These are phyloP conservation scores for Takifugu ocellatus DNA, from an alignment of 2,797 vertebrate genomes.

Conservation along the genomic window DNA sequence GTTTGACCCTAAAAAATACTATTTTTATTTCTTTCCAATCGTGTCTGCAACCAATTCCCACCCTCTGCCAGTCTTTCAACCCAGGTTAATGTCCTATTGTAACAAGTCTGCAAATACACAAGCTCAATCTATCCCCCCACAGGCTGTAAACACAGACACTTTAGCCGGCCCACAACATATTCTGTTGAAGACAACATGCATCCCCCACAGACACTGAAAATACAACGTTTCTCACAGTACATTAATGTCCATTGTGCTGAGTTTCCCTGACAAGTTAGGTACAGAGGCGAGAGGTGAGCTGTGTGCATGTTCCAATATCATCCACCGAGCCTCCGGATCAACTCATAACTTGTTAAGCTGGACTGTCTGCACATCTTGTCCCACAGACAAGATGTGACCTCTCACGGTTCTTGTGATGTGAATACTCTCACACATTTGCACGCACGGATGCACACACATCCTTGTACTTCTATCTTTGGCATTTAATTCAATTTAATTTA, in stretches of 20 bases:
- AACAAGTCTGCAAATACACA: neutral
- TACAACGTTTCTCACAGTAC: neutral
- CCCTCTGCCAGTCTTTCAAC: too few species aligned
- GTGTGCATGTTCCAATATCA: neutral
- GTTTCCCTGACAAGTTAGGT: neutral
- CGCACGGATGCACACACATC: neutral
- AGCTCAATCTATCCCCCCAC: neutral
- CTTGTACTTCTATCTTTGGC: neutral
- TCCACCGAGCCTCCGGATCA: conserved; percentile 22
- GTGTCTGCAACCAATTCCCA: too few species aligned
- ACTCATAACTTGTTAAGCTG: conserved; percentile 37
- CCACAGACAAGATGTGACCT: conserved; percentile 43
- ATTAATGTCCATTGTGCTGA: neutral
- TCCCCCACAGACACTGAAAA: neutral
- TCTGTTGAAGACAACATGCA: neutral
- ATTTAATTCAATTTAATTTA: too few species aligned
- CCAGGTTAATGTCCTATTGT: too few species aligned
- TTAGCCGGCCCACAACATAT: neutral
- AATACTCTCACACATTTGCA: neutral
- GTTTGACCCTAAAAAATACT: too few species aligned
- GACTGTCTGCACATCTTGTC: conserved; percentile 42
- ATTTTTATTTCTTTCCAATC: too few species aligned
- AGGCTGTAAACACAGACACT: neutral
- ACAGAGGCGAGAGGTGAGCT: conserved; percentile 15
- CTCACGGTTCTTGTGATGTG: conserved; percentile 10